Percentiles rank a stretch among this genome's conserved stretches.
Conservation (phyloP, 2,888 invertebrate genomes). For the Melangyna quadrimaculata region DNA sequence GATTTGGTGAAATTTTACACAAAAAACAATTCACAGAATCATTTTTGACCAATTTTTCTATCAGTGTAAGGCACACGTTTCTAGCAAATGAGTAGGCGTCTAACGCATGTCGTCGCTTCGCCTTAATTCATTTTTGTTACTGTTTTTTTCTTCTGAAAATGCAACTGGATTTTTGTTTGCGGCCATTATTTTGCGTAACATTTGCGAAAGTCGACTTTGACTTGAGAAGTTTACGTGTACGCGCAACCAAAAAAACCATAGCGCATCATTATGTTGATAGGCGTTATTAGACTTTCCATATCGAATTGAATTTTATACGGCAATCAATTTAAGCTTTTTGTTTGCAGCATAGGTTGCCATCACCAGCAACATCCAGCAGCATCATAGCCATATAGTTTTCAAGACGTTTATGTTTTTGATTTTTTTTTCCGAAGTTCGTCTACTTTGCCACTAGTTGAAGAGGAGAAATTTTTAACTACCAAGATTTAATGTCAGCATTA, state of each 20-base stretch:
- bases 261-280: slow-evolving; percentile 41
- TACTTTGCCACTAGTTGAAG: neutral
- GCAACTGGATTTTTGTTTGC: slow-evolving; percentile 36
- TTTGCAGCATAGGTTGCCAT: slow-evolving; percentile 10
- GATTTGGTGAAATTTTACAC: too few relatives aligned
- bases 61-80: neutral
- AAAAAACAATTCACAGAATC: too few relatives aligned
- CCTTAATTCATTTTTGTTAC: slow-evolving; percentile 39
- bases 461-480: slow-evolving; percentile 74
- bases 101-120: slow-evolving; percentile 24
- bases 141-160: neutral
- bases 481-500: slow-evolving; percentile 76
- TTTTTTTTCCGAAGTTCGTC: neutral
- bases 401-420: neutral
- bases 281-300: slow-evolving; percentile 58
- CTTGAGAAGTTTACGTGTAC: slow-evolving; percentile 23
- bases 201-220: slow-evolving; percentile 54
- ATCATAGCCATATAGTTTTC: neutral
- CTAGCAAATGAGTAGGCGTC: slow-evolving; percentile 10
- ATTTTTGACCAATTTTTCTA: neutral
- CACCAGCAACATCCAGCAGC: neutral
- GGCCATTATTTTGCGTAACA: slow-evolving; percentile 39
- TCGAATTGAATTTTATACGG: slow-evolving; percentile 62
- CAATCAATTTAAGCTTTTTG: slow-evolving; percentile 55
- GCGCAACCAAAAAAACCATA: slow-evolving; percentile 17